Conservation (phyloP, 2,797 vertebrate genomes). For the Phrynocephalus guinanensis region DNA sequence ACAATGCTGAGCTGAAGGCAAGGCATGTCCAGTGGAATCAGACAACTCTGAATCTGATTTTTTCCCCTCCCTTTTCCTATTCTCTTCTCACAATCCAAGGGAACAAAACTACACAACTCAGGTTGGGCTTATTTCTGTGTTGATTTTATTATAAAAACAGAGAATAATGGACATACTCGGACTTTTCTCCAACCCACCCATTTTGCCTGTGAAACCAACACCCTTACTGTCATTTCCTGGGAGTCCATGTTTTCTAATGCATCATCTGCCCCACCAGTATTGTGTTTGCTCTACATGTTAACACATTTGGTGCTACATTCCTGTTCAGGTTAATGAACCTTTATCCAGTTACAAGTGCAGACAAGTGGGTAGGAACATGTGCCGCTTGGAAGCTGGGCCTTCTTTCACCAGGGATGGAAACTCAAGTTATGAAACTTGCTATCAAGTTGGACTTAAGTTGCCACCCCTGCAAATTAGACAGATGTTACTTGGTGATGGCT, state of each 20-base stretch:
- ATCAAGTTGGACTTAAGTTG: too few species aligned
- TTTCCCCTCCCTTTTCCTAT: too few species aligned
- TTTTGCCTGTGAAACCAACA: neutral
- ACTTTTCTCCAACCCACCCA: neutral
- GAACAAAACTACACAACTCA: neutral
- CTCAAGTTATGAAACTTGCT: too few species aligned
- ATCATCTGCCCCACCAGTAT: neutral
- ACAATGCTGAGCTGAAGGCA: neutral
- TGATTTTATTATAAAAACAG: constrained; percentile 36
- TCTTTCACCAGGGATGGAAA: neutral
- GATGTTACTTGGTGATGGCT: too few species aligned
- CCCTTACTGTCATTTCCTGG: too few species aligned
- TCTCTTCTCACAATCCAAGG: neutral
- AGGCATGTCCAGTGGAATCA: neutral
- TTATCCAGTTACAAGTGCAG: neutral
- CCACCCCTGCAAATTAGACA: neutral
- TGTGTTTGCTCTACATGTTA: neutral
- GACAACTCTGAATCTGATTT: neutral
- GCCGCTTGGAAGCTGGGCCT: neutral
- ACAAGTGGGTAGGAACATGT: neutral
- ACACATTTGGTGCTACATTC: neutral
- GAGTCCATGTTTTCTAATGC: neutral
- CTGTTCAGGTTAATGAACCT: neutral
- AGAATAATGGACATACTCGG: neutral
- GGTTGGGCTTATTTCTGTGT: neutral